Evolutionary conservation across 2,888 invertebrate genomes (phyloP), one percentile per base, ranked within the genome.

Genomic region (Rhamnusium bicolor): DNA sequence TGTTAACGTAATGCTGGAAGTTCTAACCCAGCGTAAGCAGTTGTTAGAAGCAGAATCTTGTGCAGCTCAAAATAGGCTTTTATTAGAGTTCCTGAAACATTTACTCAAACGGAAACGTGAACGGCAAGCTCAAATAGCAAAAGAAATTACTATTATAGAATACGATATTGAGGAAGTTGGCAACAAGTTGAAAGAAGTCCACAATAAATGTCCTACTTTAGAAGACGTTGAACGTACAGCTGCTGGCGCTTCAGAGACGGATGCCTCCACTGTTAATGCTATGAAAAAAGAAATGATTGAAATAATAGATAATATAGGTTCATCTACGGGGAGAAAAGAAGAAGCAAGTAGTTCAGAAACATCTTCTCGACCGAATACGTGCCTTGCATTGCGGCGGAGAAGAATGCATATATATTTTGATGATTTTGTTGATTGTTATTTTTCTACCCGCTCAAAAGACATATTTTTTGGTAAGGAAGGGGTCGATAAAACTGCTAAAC

Each of bases 371-470:
- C 79, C 80, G 6, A 79, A 79, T 12, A 73, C 82, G 7, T 82
- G 82, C 1, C 87, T 95, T 27, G 92, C 94, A 0, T 89, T 92
- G 19, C 89, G 95, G 24, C 91, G 95, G 84, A 90, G 94, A 71
- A 90, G 95, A 14, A 93, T 97, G 90, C 92, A 94, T 81, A 92
- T 93, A 4, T 96, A 97, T 89, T 96, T 96, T 87, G 95, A 96
- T 74, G 97, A 97, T 87, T 94, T 97, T 85, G 94, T 95, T 56
- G 92, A 95, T 86, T 95, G 95, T 80, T 97, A 97, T 87, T 94
- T 97, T 86, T 91, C 93, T 2, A 92, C 93, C 54, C 91, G 96
- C 62, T 92, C 93, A 0, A 93, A 93, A 85, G 94, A 94, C 84
- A 86, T 95, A 49, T 91, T 93, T 84, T 93, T 95, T 85, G 90